Percentiles rank a stretch among this genome's conserved stretches.
Conservation (phyloP, 64 coral and sea anemone genomes). For the Stichodactyla mertensii region DNA sequence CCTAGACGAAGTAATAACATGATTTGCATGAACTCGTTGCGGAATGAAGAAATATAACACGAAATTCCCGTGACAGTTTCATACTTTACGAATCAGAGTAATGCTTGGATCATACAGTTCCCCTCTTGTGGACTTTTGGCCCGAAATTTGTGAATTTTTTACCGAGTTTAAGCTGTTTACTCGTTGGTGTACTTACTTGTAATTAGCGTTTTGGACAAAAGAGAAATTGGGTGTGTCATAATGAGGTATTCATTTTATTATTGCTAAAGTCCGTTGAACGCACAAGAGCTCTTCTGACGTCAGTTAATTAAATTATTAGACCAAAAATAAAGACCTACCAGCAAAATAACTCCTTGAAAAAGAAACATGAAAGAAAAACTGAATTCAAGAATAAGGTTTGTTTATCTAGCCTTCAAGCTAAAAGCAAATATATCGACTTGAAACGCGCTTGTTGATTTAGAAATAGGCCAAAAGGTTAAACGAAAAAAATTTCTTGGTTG, state of each 20-base stretch:
- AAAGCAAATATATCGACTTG: neutral
- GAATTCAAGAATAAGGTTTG: neutral
- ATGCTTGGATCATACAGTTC: neutral
- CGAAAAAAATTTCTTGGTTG: neutral
- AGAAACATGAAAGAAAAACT: neutral
- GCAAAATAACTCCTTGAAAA: neutral
- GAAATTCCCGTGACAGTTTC: neutral
- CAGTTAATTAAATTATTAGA: neutral
- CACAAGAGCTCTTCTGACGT: constrained; percentile 9
- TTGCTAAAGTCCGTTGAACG: neutral
- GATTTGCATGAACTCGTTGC: constrained; percentile 56
- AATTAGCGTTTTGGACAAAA: constrained; percentile 38
- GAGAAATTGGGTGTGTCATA: constrained; percentile 56
- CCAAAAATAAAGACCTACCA: neutral
- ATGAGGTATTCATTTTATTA: constrained; percentile 60
- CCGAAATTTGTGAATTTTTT: neutral
- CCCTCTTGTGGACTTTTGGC: neutral
- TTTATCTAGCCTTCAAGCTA: neutral
- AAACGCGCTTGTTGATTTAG: constrained; percentile 5
- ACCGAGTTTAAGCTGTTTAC: constrained; percentile 40
- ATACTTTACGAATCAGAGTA: neutral
- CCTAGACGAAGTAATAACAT: constrained; percentile 55
- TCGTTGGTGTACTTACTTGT: neutral
- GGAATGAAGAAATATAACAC: neutral
- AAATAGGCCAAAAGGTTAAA: neutral